Evolutionary conservation across 1,140 invertebrate species (phyloP).

Genomic region (Caenorhabditis briggsae): DNA sequence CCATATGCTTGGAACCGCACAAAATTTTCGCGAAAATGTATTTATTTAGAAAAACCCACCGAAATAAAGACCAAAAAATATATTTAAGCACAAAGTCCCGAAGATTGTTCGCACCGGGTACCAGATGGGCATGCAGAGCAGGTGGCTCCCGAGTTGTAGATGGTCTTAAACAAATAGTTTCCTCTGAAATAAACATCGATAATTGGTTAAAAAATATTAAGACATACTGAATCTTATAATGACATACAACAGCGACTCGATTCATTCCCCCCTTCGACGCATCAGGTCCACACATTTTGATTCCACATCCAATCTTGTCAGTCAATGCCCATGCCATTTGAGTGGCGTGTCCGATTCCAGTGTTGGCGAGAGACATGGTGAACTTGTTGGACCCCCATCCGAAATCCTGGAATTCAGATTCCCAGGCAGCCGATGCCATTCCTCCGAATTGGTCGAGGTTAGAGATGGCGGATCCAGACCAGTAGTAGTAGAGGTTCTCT

Average conservation of each 20-base stretch:
- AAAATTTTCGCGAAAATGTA: too few relatives aligned
- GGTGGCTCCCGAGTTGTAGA: conserved; percentile 18
- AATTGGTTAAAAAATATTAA: neutral
- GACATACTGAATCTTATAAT: conserved; percentile 5
- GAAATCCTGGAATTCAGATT: conserved; percentile 53
- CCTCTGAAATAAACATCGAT: neutral
- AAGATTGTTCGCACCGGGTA: neutral
- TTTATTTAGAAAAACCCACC: too few relatives aligned
- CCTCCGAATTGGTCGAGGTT: neutral
- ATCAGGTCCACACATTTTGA: neutral
- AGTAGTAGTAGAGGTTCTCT: conserved; percentile 29
- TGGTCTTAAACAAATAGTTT: neutral
- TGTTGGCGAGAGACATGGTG: neutral
- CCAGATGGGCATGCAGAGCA: conserved; percentile 3
- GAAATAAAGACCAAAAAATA: neutral
- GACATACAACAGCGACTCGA: conserved; percentile 22
- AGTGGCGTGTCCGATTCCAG: conserved; percentile 58
- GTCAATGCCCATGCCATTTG: conserved; percentile 49
- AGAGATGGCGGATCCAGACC: conserved; percentile 3
- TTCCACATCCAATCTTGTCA: conserved; percentile 47
- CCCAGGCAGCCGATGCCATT: conserved; percentile 10
- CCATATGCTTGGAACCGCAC: too few relatives aligned
- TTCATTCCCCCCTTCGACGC: neutral
- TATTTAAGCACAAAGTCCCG: neutral
- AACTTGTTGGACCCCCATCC: conserved; percentile 43